Evolutionary conservation across 2,113 vertebrate genomes (phyloP), one percentile per base, ranked within the genome.

Genomic region (Otus sunia): DNA sequence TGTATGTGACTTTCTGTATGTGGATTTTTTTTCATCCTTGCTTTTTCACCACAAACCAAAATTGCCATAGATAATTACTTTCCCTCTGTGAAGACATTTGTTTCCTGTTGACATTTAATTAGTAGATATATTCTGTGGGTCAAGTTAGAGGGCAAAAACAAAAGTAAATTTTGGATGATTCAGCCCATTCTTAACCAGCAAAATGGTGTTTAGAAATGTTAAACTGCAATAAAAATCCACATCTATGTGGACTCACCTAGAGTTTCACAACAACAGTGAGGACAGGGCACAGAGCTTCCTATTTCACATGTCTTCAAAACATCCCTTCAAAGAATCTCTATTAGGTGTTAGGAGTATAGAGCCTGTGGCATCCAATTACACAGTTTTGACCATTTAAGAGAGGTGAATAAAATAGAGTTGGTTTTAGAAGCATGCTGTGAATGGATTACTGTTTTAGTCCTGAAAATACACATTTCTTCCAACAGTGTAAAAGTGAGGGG

Each of bases 261-360:
- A 56, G 53, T 96, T 96, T 94, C 93, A 96, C 94, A 94, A 89
- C 77, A 93, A 92, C 89, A 49, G 27, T 90, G 93, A 91, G 93
- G 91, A 94, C 66, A 95, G 59, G 62, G 85, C 59, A 59, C 77
- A 47, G 55, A 91, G 78, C 82, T 96, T 96, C 93, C 90, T 92
- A 93, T 94, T 97, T 95, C 88, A 92, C 91, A 97, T 92, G 93
- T 86, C 96, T 94, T 95, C 93, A 96, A 97, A 97, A 96, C 71
- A 89, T 85, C 80, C 71, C 88, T 93, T 96, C 88, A 95, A 94
- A 92, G 92, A 96, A 96, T 94, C 78, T 96, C 85, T 96, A 50
- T 94, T 88, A 96, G 96, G 92, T 96, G 94, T 94, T 94, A 93
- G 94, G n/a, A 92, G 62, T 76, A 64, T 72, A 88, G 75, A 90